These are phyloP conservation scores for Gadopsis bispinosus DNA, from an alignment of 2,797 vertebrate genomes.

Conservation along the genomic window DNA sequence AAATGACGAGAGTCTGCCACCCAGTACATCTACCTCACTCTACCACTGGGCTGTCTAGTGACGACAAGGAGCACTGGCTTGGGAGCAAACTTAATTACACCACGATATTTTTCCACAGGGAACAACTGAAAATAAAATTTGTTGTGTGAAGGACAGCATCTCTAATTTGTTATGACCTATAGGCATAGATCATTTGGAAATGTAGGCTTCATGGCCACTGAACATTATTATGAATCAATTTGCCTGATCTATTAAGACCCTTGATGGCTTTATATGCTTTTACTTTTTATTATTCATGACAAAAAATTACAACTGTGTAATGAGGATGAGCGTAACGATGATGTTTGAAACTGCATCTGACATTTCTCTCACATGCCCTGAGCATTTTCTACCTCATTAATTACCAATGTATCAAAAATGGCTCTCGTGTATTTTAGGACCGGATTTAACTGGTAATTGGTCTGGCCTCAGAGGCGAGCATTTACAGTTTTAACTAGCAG, in stretches of 20 bases:
- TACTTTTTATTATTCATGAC: constrained; percentile 48
- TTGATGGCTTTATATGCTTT: constrained; percentile 55
- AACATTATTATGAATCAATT: constrained; percentile 53
- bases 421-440: neutral
- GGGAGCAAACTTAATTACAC: constrained; percentile 71
- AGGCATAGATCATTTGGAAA: constrained; percentile 57
- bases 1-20: constrained; percentile 60
- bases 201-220: constrained; percentile 53
- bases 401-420: constrained; percentile 37
- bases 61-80: constrained; percentile 55
- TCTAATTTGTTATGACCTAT: constrained; percentile 73
- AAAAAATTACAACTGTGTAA: constrained; percentile 38
- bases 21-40: constrained; percentile 51
- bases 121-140: constrained; percentile 66
- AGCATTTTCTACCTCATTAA: constrained; percentile 34
- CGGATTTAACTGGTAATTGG: constrained; percentile 13
- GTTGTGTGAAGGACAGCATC: constrained; percentile 60
- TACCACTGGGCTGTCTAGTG: constrained; percentile 42
- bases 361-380: constrained; percentile 19
- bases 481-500: constrained; percentile 13
- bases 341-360: constrained; percentile 31
- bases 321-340: constrained; percentile 39
- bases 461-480: constrained; percentile 18
- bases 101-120: constrained; percentile 65
- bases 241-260: constrained; percentile 43